phyloP scores from a whole-genome alignment of 2,113 vertebrate species.

The Myotis yumanensis region DNA sequence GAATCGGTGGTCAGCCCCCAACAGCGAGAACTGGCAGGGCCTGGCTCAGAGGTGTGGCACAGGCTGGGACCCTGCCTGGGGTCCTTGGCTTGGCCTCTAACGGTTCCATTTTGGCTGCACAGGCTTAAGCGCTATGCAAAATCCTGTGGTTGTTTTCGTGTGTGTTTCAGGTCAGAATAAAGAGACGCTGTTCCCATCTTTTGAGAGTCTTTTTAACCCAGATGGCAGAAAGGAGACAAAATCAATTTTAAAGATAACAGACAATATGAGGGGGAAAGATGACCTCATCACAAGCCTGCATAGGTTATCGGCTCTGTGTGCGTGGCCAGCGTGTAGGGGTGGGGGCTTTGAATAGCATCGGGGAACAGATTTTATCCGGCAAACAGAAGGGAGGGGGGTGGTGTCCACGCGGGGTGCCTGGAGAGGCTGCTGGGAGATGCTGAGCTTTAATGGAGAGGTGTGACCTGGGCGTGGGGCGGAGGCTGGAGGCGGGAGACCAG shows the following conservation, averaged over 20 bases:
- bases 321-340: neutral
- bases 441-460: neutral
- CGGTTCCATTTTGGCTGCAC: neutral
- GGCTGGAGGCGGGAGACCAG: neutral
- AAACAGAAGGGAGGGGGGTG: neutral
- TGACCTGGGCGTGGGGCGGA: neutral
- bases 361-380: neutral
- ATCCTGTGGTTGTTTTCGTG: neutral
- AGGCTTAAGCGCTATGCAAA: neutral
- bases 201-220: neutral
- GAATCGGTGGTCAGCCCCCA: neutral
- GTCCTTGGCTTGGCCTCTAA: neutral
- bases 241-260: neutral
- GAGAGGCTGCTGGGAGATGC: neutral
- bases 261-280: neutral
- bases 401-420: neutral
- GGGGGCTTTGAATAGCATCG: neutral
- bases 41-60: neutral
- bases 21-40: neutral
- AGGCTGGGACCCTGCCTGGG: neutral
- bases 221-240: neutral
- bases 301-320: neutral
- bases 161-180: neutral
- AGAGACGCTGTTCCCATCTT: neutral
- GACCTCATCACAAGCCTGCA: neutral